Evolutionary conservation across 2,113 vertebrate genomes (phyloP), one percentile per base, ranked within the genome.

Genomic region (Cephalopterus ornatus): DNA sequence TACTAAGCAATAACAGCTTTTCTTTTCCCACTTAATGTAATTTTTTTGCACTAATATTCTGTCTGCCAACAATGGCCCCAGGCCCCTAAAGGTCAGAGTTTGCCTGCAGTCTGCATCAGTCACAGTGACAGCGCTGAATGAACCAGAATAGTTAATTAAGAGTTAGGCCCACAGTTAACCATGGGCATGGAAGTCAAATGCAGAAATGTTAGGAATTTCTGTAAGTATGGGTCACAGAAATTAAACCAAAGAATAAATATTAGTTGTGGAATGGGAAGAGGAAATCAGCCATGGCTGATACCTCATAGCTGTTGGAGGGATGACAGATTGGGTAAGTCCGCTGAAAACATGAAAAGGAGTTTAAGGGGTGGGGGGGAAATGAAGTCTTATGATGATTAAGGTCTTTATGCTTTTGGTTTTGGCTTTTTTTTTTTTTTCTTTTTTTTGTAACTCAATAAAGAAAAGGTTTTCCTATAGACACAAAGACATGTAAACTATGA

Each of bases 101-200:
- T 91, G 98, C 98, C 98, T 97, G 97, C 98, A 98, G 96, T 99
- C 97, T 98, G 98, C 99, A 99, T 99, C 98, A 98, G 98, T 99
- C 99, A 99, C 98, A 98, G 98, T 98, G 98, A 99, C 98, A 98
- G 98, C 97, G 67, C 98, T 97, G 96, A 98, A 98, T 98, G 98
- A 98, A 97, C 98, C 97, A 97, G 97, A 95, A 96, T 96, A 96
- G 96, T 98, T 98, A 98, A 98, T 98, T 97, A 98, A 97, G 94
- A 98, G 98, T 97, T 97, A 98, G 97, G 98, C 98, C 98, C 98
- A 97, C 89, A 93, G 98, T 98, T 98, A 98, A 63, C 96, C 92
- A 93, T 96, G 98, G 98, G 98, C 98, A 97, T 98, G 97, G 96
- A 98, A 98, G 98, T 99, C 98, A 98, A 97, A 98, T 82, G 97